phyloP scores from a whole-genome alignment of 1,140 invertebrate species.

The Mesaphorura yosii region DNA sequence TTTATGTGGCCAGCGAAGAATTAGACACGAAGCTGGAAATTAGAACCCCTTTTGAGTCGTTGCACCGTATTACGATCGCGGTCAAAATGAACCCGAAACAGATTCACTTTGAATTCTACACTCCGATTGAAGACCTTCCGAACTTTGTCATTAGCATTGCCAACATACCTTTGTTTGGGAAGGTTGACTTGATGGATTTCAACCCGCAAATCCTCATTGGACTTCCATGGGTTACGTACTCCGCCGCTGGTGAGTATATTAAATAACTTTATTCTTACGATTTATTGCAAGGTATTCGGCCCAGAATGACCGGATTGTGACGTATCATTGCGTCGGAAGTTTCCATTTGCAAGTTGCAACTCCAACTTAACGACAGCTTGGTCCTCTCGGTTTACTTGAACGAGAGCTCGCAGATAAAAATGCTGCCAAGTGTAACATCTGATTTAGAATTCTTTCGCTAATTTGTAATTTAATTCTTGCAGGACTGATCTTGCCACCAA shows the following conservation, averaged over 20 bases:
- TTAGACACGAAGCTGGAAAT: slow-evolving; percentile 31
- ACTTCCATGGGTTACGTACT: slow-evolving; percentile 20
- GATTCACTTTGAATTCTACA: slow-evolving; percentile 19
- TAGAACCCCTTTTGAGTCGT: slow-evolving; percentile 30
- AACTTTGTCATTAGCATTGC: slow-evolving; percentile 18
- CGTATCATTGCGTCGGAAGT: too few relatives aligned
- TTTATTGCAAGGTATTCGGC: too few relatives aligned
- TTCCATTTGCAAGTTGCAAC: too few relatives aligned
- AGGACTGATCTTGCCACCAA: too few relatives aligned
- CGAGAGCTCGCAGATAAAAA: not conserved
- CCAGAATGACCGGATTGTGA: too few relatives aligned
- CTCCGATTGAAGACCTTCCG: slow-evolving; percentile 18
- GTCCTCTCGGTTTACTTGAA: not conserved
- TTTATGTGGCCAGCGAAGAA: slow-evolving; percentile 26
- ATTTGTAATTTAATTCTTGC: not conserved
- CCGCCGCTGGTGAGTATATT: slow-evolving; percentile 12
- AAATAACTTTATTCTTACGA: not conserved
- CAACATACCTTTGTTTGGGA: slow-evolving; percentile 9
- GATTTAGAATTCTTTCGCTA: too few relatives aligned
- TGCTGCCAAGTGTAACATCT: too few relatives aligned
- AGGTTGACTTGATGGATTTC: slow-evolving; percentile 10
- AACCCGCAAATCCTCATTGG: slow-evolving; percentile 18
- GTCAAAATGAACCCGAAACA: slow-evolving; percentile 14
- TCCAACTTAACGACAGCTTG: too few relatives aligned
- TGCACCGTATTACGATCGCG: slow-evolving; percentile 27